Conservation (phyloP, 2,113 vertebrate genomes). For the Mus pahari region DNA sequence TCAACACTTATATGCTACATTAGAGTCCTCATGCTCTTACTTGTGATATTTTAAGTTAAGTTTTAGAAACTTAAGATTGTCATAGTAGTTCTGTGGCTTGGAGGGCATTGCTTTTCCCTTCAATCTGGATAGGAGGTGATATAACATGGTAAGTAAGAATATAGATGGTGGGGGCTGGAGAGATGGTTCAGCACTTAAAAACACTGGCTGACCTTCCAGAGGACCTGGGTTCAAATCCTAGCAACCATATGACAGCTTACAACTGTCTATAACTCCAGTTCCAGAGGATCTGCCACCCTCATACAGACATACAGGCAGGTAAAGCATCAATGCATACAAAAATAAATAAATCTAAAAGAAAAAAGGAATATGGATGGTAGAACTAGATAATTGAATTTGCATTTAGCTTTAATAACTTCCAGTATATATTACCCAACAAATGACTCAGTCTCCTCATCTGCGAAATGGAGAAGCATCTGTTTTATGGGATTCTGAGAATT, state of each 20-base stretch:
- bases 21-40: neutral
- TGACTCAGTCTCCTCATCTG: neutral
- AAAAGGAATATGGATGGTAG: neutral
- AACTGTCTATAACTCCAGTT: no score
- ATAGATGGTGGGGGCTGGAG: no score
- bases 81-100: neutral
- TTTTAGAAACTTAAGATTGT: conserved; percentile 11
- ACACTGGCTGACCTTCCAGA: no score
- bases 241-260: no score
- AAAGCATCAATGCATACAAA: neutral
- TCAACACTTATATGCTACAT: neutral
- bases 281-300: no score
- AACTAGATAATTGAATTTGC: conserved; percentile 1
- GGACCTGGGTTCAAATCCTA: no score
- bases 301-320: no score
- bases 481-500: conserved; percentile 39
- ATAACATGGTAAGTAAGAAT: neutral
- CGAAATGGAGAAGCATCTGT: neutral
- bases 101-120: neutral
- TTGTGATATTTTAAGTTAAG: conserved; percentile 2
- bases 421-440: conserved; percentile 33
- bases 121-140: neutral
- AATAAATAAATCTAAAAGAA: neutral
- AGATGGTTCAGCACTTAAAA: no score
- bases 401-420: conserved; percentile 25